Evolutionary conservation across 1,140 invertebrate species (phyloP).

Genomic region (Melipona quadrifasciata): DNA sequence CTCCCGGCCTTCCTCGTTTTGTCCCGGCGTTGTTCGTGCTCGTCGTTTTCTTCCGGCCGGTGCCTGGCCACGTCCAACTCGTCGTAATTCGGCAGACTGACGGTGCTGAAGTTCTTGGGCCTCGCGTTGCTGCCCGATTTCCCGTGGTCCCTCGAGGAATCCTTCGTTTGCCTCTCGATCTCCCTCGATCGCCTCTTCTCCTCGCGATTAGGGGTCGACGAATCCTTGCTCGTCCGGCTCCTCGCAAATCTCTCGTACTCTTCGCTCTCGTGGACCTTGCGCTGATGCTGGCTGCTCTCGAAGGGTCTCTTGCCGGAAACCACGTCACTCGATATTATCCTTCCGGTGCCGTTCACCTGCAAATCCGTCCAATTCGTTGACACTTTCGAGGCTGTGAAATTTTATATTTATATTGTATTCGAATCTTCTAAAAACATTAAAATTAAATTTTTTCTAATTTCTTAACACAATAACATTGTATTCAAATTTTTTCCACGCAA

Average conservation of each 20-base stretch:
- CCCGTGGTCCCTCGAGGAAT: conserved; percentile 37
- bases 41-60: conserved; percentile 43
- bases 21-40: not conserved
- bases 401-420: no score
- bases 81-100: conserved; percentile 82
- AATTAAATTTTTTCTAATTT: no score
- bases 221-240: conserved; percentile 63
- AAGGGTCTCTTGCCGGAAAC: conserved; percentile 67
- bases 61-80: conserved; percentile 72
- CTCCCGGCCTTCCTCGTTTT: conserved; percentile 48
- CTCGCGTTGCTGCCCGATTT: conserved; percentile 59
- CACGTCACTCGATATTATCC: conserved; percentile 73
- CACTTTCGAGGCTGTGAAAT: no score
- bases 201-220: conserved; percentile 63
- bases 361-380: conserved; percentile 26
- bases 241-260: conserved; percentile 71
- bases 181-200: conserved; percentile 50
- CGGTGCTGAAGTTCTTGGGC: conserved; percentile 79
- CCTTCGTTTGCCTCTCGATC: conserved; percentile 36
- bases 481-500: no score
- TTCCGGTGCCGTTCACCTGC: conserved; percentile 74
- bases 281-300: conserved; percentile 45
- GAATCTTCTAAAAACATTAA: no score
- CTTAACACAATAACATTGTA: no score
- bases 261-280: conserved; percentile 57